Evolutionary conservation across 2,888 invertebrate species (phyloP), one percentile per base, ranked within the genome.

Genomic region (Cecidostiba fungosa): DNA sequence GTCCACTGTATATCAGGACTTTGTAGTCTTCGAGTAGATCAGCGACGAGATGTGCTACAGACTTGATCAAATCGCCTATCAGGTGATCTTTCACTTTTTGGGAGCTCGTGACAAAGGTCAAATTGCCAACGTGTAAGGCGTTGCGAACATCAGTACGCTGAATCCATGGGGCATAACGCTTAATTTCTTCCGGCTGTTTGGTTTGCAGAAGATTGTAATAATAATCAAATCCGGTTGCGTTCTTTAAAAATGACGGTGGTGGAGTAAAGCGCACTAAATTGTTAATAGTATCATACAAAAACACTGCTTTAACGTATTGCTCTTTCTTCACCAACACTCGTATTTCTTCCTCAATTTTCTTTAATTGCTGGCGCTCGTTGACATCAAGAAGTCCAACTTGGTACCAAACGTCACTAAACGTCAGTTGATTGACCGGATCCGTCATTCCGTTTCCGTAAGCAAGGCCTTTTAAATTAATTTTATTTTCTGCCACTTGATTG

Each of bases 111-210:
- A 32, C n/a, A 91, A 97, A 98, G 0, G 96, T 94, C 26, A 95
- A 92, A 89, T 97, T 96, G 3, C 98, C 98, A 0, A 98, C 98
- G 92, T 98, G 98, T 85, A 98, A 96, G 0, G 96, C 96, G 78
- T 94, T 95, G 1, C 98, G 94, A 0, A 97, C 95, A 54, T 94
- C 94, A 66, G 93, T 93, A 50, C 94, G 94, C 47, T 43, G 39
- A 12, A 69, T 43, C 79, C 79, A 79, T 26, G 47, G n/a, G 29
- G 32, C n/a, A 32, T 32, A 79, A 19, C 19, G n/a, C 12, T 23
- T 14, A 5, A 70, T 50, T 19, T 32, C 4, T 12, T 69, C 23
- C 16, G 78, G 78, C 47, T 47, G 26, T 47, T 66, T 5, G 3
- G 66, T n/a, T 47, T 66, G 26, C 47, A 78, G 10, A 43, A 26